phyloP scores from a whole-genome alignment of 2,888 invertebrate species.

The Cephus nigrinus region DNA sequence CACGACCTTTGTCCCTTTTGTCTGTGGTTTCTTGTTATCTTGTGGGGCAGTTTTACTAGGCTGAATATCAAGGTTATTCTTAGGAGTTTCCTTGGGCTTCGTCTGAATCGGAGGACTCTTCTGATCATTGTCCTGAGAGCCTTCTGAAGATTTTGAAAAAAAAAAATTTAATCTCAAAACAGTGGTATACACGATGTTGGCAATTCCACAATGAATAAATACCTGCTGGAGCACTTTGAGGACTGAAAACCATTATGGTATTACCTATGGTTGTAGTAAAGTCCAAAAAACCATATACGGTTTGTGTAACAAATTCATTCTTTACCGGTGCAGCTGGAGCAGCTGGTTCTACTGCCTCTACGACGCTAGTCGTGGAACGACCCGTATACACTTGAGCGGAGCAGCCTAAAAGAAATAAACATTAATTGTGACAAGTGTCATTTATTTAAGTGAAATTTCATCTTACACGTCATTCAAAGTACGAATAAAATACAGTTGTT shows the following conservation, averaged over 20 bases:
- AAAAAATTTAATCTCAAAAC: background rate
- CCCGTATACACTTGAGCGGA: slow-evolving; percentile 48
- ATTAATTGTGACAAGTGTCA: background rate
- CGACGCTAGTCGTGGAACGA: slow-evolving; percentile 17
- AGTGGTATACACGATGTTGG: slow-evolving; percentile 26
- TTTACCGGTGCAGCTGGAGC: slow-evolving; percentile 29
- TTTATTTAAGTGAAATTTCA: background rate
- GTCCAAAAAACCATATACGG: slow-evolving; percentile 93
- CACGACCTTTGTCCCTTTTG: slow-evolving; percentile 52
- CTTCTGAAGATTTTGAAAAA: background rate
- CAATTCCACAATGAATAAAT: slow-evolving; percentile 18
- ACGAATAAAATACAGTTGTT: background rate
- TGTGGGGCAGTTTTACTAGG: slow-evolving; percentile 59
- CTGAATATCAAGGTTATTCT: slow-evolving; percentile 55
- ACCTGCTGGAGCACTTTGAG: slow-evolving; percentile 84
- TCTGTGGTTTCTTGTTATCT: slow-evolving; percentile 50
- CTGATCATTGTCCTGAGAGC: slow-evolving; percentile 22
- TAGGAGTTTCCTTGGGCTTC: slow-evolving; percentile 51
- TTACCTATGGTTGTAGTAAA: slow-evolving; percentile 95
- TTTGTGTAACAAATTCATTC: slow-evolving; percentile 79
- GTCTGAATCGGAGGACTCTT: slow-evolving; percentile 52
- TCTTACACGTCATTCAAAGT: background rate
- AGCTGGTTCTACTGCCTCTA: slow-evolving; percentile 22
- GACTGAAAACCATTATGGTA: slow-evolving; percentile 94
- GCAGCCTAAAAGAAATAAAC: slow-evolving; percentile 29